A percentile compares a stretch with the other conserved stretches of the same genome.
phyloP scores from a whole-genome alignment of 2,113 vertebrate genomes.

The Mungos mungo region DNA sequence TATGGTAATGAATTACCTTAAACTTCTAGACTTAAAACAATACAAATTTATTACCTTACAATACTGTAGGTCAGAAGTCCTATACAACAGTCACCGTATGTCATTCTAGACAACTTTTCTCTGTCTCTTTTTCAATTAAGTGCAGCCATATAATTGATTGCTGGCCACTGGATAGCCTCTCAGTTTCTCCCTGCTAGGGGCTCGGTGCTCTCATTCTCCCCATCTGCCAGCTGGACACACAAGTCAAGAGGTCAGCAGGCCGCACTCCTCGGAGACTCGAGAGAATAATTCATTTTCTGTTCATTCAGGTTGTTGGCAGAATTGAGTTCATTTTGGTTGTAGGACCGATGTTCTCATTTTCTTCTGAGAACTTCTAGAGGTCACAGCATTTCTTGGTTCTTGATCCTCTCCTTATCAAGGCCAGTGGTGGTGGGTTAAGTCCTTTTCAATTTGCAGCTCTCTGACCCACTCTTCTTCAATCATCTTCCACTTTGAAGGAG shows the following conservation, averaged over 20 bases:
- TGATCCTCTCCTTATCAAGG: neutral
- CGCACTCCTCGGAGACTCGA: neutral
- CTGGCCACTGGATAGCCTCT: neutral
- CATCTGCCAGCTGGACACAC: neutral
- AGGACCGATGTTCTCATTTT: neutral
- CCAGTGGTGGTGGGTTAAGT: neutral
- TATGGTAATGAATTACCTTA: neutral
- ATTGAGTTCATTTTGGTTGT: neutral
- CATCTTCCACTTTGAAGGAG: neutral
- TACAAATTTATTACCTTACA: neutral
- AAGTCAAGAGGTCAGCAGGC: rapidly evolving
- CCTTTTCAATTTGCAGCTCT: neutral
- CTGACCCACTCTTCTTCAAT: neutral
- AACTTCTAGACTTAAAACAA: neutral
- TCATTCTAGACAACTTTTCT: neutral
- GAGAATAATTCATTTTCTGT: neutral
- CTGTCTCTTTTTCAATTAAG: neutral
- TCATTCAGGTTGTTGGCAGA: neutral
- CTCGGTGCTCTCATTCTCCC: neutral
- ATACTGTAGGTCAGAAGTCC: neutral
- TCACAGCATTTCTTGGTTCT: neutral
- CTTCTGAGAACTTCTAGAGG: neutral
- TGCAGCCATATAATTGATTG: neutral
- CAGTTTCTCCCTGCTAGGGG: neutral
- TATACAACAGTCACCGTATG: neutral